Base-by-base conservation (phyloP, 2,113 vertebrate species). In the Orientallactaga bullata region DNA sequence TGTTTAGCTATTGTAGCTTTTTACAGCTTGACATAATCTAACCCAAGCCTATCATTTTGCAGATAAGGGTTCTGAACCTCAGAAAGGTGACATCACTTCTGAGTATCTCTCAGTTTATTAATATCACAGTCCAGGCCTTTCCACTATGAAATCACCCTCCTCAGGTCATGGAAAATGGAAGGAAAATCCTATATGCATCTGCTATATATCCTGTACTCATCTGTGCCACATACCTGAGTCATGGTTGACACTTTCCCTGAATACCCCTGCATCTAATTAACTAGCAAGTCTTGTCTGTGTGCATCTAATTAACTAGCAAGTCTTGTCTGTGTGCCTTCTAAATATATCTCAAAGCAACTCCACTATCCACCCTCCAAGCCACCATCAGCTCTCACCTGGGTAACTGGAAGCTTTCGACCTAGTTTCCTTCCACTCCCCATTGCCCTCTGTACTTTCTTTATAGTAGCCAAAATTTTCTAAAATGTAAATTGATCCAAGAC, bases 251-350 rank as follows among this genome's bases (percentile, higher is more conserved):
- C 86, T 30, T 88, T 37, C 87, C 79, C 61, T 85, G 63, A 65
- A 39, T 32, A 69, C 71, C 74, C 47, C 55, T 58, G 92, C 69
- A 24, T 85, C 79, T 93, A 94, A 95, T 85, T 88, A 85, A 55
- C 89, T 82, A 85, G 63, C 35, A 63, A 42, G 42, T 26, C 78
- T 92, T 79, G 39, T 92, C 83, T 92, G 65, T 69, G 73, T 85
- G n/a, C 89, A 24, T 85, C 79, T 93, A 94, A 95, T 85, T 88
- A 85, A 55, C 89, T 82, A 85, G 63, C 35, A 63, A 42, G 42
- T 26, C 78, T 92, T 79, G 39, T 92, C 83, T 92, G 65, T 69
- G 73, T 85, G n/a, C 89, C 74, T 91, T 92, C 88, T 92, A 76
- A 95, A 66, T 83, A 88, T 58, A 88, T 83, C 91, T 55, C 79